Evolutionary conservation across 1,140 invertebrate species (phyloP), one percentile per base, ranked within the genome.

Genomic region (Araneus ventricosus): DNA sequence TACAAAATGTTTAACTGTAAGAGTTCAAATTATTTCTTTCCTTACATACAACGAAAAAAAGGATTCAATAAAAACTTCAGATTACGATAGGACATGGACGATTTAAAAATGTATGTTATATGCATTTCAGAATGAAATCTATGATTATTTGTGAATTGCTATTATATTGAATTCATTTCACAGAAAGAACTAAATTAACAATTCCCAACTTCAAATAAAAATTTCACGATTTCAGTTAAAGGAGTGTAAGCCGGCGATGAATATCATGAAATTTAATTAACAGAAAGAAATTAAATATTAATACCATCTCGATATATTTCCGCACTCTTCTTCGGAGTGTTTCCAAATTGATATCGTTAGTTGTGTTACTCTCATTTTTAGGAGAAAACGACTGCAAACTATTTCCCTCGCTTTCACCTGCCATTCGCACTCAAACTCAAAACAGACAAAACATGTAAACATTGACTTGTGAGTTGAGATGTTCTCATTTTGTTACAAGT

Each of bases 261-360:
- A 75, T 2, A 75, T 75, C 34, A n/a, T n/a, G n/a, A 24, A 75
- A 75, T n/a, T 34, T 20, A 82, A 22, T 7, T 14, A 45, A 45
- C 17, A 22, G 8, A 82, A n/a, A n/a, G 10, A 30, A 52, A 30
- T 41, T n/a, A 84, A 57, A 57, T 37, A n/a, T 61, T 24, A 95
- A 95, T 95, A 97, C 96, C 95, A 96, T 95, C 94, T 97, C 96
- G 75, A 97, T 95, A 92, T 97, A 97, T 4, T 96, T 96, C 94
- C 96, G 96, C 2, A 97, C 96, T 88, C 96, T 94, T 95, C 96
- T 96, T 75, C 97, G 95, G 20, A 93, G 82, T 52, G 80, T 57
- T 30, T 93, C 88, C 20, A 94, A 57, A 89, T 93, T 89, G 27
- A 93, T 24, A 22, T 88, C 52, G 17, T 37, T 22, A 4, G 79